These are phyloP conservation scores for Uropsilus gracilis DNA, from an alignment of 2,113 vertebrate species.

Conservation along the genomic window DNA sequence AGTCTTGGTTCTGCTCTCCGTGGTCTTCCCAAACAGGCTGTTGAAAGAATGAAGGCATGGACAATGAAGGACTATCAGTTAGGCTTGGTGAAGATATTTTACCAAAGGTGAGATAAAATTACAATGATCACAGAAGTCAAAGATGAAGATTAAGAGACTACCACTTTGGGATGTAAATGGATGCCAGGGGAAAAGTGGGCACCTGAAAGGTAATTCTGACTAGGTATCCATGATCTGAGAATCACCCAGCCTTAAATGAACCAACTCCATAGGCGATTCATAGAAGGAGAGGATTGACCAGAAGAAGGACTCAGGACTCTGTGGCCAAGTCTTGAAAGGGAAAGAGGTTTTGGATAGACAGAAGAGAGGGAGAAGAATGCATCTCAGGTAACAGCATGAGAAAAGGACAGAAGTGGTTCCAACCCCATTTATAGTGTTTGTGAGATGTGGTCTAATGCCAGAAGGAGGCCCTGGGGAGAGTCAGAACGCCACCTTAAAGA, in stretches of 20 bases:
- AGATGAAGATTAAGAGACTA: background rate
- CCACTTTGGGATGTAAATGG: background rate
- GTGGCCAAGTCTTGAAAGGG: background rate
- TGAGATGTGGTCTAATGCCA: background rate
- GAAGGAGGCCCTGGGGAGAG: background rate
- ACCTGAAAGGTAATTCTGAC: background rate
- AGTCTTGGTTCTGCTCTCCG: background rate
- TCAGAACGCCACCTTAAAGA: background rate
- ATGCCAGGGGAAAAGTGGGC: background rate
- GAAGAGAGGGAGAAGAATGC: background rate
- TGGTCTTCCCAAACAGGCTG: background rate
- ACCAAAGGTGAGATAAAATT: background rate
- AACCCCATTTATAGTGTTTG: background rate
- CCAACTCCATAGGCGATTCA: background rate
- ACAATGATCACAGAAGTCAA: conserved; percentile 17
- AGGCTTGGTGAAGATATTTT: background rate
- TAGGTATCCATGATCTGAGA: background rate
- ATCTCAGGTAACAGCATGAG: background rate
- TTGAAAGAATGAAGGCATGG: background rate
- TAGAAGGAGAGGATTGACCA: background rate
- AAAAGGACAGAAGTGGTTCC: background rate
- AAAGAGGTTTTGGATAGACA: background rate
- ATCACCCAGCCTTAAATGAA: background rate
- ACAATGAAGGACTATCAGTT: background rate
- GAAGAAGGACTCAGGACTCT: background rate